Evolutionary conservation across 2,888 invertebrate genomes (phyloP).

Genomic region (Platycheirus rosarum): DNA sequence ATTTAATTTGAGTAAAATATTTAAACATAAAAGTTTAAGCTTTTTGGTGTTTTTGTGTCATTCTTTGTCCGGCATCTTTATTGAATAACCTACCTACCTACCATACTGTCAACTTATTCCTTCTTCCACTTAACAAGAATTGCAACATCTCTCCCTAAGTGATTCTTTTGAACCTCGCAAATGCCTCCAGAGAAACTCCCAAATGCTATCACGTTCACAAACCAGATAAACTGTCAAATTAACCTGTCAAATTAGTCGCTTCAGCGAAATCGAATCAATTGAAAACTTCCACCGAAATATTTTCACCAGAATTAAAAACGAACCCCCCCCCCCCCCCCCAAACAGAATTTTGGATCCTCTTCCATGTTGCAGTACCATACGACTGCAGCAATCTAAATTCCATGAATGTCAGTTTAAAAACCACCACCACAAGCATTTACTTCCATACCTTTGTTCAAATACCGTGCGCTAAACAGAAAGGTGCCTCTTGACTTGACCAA

Average conservation of each 20-base stretch:
- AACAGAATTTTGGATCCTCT: too few relatives aligned
- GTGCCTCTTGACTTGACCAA: slow-evolving; percentile 28
- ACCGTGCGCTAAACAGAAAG: neutral
- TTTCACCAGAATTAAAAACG: slow-evolving; percentile 27
- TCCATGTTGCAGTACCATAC: slow-evolving; percentile 49
- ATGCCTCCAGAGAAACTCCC: slow-evolving; percentile 14
- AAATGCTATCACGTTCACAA: slow-evolving; percentile 57
- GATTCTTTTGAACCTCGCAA: slow-evolving; percentile 46
- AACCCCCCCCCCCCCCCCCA: slow-evolving; percentile 38
- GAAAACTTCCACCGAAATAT: slow-evolving; percentile 43
- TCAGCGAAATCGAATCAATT: slow-evolving; percentile 25
- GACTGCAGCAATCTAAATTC: slow-evolving; percentile 54
- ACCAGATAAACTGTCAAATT: slow-evolving; percentile 71
- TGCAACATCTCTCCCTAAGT: slow-evolving; percentile 37
- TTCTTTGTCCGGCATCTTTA: too few relatives aligned
- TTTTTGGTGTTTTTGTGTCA: too few relatives aligned
- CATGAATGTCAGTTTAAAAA: slow-evolving; percentile 42
- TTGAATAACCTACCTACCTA: too few relatives aligned
- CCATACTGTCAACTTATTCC: slow-evolving; percentile 24
- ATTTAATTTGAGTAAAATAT: slow-evolving; percentile 26
- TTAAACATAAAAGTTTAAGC: too few relatives aligned
- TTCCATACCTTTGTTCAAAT: slow-evolving; percentile 2
- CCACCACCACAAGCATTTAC: slow-evolving; percentile 7
- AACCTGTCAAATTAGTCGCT: slow-evolving; percentile 70
- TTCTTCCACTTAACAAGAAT: slow-evolving; percentile 29